Evolutionary conservation across 2,113 vertebrate species (phyloP), one percentile per base, ranked within the genome.

Genomic region (Martes martes): DNA sequence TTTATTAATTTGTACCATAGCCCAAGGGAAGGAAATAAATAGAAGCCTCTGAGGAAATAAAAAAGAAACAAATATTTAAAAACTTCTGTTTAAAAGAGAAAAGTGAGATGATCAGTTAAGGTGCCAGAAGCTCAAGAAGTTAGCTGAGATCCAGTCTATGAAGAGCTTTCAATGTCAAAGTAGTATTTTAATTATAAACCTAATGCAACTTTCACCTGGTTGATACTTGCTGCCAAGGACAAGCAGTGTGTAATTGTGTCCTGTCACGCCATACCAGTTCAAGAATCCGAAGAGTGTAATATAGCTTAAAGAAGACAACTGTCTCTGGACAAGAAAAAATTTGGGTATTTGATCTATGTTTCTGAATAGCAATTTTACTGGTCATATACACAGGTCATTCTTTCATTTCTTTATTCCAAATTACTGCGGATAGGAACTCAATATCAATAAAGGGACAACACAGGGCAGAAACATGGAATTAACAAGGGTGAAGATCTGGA

Each of bases 141-240:
- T 97, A 93, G 97, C 78, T 97, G 92, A 96, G 47, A 95, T 74
- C 39, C 50, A 74, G 39, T 81, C 50, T n/a, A 74, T 86, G 96
- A 97, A 98, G 94, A 97, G 67, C 89, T 96, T 98, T 96, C 96
- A 52, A 71, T 83, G 91, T 98, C 91, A 94, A 93, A 93, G 57
- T 36, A 83, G 76, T 84, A 87, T 91, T 84, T 95, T 97, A 97
- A 97, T 96, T 96, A 94, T 76, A 85, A 96, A 57, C 31, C 16
- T 80, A 93, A 96, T 76, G 33, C 13, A 50, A 89, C 73, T 94
- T 91, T 95, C 55, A 89, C 91, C 96, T 87, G n/a, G 69, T 82
- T 81, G 36, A 74, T 86, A 57, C 57, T 92, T 86, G 24, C n/a
- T 92, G 28, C 67, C 81, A 89, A 95, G 81, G 67, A 84, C 65